These are phyloP conservation scores for Apomyelois bistriatella DNA, from an alignment of 2,888 invertebrate genomes.

Conservation along the genomic window DNA sequence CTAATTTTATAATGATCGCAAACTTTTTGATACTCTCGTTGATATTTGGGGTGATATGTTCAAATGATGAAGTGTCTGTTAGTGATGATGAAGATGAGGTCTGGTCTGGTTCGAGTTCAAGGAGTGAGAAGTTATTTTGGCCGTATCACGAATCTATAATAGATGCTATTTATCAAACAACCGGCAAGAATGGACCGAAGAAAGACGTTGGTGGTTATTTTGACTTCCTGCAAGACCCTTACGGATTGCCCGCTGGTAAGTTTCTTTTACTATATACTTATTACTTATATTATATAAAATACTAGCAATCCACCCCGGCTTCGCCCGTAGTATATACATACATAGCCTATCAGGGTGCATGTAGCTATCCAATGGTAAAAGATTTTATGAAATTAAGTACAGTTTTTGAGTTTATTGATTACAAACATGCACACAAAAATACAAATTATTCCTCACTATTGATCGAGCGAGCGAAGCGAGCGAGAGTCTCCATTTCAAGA, in stretches of 20 bases:
- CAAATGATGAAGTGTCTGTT: conserved; percentile 24
- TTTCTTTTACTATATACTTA: conserved; percentile 1
- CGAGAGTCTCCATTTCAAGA: no score
- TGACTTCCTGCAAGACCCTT: conserved; percentile 54
- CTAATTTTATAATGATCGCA: background rate
- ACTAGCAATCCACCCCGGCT: no score
- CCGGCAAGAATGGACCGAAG: conserved; percentile 31
- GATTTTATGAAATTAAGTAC: no score
- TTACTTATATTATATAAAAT: no score
- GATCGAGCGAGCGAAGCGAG: no score
- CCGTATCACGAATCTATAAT: conserved; percentile 38
- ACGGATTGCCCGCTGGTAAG: conserved; percentile 57
- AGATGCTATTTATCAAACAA: conserved; percentile 40
- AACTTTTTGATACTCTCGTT: background rate
- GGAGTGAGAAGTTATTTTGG: conserved; percentile 35
- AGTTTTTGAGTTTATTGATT: no score
- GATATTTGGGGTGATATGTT: background rate
- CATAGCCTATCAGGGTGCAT: no score
- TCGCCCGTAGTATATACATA: no score
- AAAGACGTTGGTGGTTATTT: conserved; percentile 41
- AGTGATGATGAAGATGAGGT: conserved; percentile 18
- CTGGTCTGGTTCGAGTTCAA: conserved; percentile 6
- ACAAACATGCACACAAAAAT: no score
- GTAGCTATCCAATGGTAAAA: no score
- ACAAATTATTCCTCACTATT: no score